Conservation (phyloP, 2,113 vertebrate species). For the Ammodytes marinus region DNA sequence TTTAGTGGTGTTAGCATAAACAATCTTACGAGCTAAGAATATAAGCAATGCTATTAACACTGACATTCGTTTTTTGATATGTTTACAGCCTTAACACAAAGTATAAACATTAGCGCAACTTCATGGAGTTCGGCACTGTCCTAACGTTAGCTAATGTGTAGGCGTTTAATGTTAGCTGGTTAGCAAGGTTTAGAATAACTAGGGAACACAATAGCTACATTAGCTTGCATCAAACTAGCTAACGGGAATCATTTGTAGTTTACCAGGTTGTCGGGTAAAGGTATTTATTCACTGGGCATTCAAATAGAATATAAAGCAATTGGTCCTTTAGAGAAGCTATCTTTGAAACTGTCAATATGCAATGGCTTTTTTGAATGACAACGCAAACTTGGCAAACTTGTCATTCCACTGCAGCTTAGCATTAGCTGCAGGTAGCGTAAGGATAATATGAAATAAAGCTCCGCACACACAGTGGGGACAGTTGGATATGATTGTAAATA, state of each 20-base stretch:
- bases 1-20: slow-evolving; percentile 22
- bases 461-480: not conserved
- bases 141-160: not conserved
- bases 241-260: not conserved
- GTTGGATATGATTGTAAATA: not conserved
- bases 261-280: not conserved
- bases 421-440: slow-evolving; percentile 11
- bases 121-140: fast-evolving
- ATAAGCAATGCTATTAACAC: not conserved
- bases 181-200: not conserved
- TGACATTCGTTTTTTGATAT: not conserved
- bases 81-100: not conserved
- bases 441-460: not conserved
- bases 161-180: not conserved
- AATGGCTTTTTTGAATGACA: not conserved
- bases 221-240: slow-evolving; percentile 26
- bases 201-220: slow-evolving; percentile 24
- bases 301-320: no score
- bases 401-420: slow-evolving; percentile 2
- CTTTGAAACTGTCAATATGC: not conserved
- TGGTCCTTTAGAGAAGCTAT: not conserved
- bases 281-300: not conserved
- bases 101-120: not conserved
- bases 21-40: not conserved
- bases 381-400: not conserved